Evolutionary conservation across 2,888 invertebrate species (phyloP), one percentile per base, ranked within the genome.

Genomic region (Amphipyra berbera): DNA sequence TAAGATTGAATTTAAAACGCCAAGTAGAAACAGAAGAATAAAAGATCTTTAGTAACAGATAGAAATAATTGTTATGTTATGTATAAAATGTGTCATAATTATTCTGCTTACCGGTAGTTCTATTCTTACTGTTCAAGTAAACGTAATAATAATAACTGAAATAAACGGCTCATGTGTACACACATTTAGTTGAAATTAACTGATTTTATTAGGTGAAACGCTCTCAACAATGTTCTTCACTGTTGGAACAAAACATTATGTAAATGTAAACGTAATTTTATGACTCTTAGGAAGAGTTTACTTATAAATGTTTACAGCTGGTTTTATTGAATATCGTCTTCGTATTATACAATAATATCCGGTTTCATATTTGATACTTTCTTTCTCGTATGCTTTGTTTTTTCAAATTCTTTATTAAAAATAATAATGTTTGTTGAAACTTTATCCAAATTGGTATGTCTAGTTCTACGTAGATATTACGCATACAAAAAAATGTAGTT

Each of bases 131-230:
- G 37, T 13, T 33, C 12, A 47, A 42, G 10, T 33, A 40, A 49
- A 41, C 38, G 13, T 30, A 7, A 30, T 30, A 30, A 30, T 21
- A n/a, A 8, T 50, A 73, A 45, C 47, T 44, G 30, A 44, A 48
- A 55, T 13, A 48, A 73, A 56, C 42, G 13, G 13, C 9, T 21
- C 30, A 45, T 48, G 15, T 42, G 33, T 41, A 52, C 62, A 68
- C n/a, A 61, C 21, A 57, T 60, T 76, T 35, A 46, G 35, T 41
- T 72, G 57, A 65, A 61, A 7, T 61, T 60, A 61, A 65, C 48
- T 33, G 55, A 57, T 53, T 58, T 61, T 15, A 71, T 64, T 61
- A 55, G 13, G 21, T 45, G 33, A 33, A 55, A 58, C 42, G 53
- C 50, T 63, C 58, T 42, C 13, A 61, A 58, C 38, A 48, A 48